phyloP scores from a whole-genome alignment of 2,113 vertebrate genomes.

The Oxyruncus cristatus region DNA sequence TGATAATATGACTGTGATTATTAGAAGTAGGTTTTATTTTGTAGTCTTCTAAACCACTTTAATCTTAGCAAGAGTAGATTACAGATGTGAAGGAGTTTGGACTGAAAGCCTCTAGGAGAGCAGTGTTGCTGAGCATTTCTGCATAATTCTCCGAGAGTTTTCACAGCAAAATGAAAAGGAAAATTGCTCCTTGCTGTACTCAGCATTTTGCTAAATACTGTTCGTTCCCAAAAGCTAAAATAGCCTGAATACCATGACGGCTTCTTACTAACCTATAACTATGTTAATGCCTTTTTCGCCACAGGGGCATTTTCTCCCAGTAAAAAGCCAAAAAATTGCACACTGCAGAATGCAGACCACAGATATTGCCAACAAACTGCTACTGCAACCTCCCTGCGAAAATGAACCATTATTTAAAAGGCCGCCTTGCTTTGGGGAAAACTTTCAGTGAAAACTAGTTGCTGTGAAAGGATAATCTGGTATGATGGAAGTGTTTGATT shows the following conservation, averaged over 20 bases:
- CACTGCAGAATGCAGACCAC: background rate
- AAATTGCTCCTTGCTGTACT: background rate
- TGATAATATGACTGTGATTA: background rate
- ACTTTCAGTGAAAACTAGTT: background rate
- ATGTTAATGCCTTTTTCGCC: background rate
- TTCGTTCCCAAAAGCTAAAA: slow-evolving; percentile 16
- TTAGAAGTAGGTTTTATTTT: background rate
- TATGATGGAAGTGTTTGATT: background rate
- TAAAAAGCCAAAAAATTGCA: background rate
- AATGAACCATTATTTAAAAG: background rate
- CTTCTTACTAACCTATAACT: slow-evolving; percentile 6
- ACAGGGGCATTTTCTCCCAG: background rate
- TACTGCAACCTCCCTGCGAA: background rate
- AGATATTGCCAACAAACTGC: background rate
- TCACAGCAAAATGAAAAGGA: background rate
- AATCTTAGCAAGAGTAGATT: background rate
- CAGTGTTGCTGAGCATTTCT: background rate
- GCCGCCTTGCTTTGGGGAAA: background rate
- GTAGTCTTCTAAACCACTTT: background rate
- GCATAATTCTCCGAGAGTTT: background rate
- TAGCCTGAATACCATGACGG: background rate
- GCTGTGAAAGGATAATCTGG: background rate
- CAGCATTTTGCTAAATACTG: background rate
- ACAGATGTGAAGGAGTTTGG: background rate
- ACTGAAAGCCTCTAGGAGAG: background rate